These are phyloP conservation scores for Pristionchus pacificus DNA, from an alignment of 1,140 invertebrate species.

Conservation along the genomic window DNA sequence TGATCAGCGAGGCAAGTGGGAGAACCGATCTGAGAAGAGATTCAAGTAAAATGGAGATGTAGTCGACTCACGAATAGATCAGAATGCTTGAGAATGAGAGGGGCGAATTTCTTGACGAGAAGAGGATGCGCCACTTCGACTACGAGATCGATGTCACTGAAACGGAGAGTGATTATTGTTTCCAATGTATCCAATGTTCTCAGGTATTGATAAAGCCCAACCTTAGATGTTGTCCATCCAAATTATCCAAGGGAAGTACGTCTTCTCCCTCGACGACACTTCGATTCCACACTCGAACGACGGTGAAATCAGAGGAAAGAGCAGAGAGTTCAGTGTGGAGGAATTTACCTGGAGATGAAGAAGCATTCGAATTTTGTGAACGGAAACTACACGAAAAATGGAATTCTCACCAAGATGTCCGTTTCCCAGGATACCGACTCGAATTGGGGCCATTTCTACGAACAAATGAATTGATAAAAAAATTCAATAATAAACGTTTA, in stretches of 20 bases:
- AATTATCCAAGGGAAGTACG: constrained; percentile 56
- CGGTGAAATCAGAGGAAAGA: constrained; percentile 52
- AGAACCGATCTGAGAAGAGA: constrained; percentile 61
- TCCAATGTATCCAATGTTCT: background rate
- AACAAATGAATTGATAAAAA: constrained; percentile 2
- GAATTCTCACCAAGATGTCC: constrained; percentile 61
- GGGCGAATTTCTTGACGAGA: constrained; percentile 62
- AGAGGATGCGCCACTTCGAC: constrained; percentile 67
- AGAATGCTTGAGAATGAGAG: constrained; percentile 59
- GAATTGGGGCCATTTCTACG: constrained; percentile 24
- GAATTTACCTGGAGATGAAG: constrained; percentile 61
- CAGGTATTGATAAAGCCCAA: background rate
- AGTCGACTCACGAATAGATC: constrained; percentile 61
- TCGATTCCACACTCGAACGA: constrained; percentile 65
- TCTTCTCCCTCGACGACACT: constrained; percentile 56
- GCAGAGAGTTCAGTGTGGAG: constrained; percentile 58
- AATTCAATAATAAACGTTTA: constrained; percentile 10
- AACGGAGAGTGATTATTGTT: background rate
- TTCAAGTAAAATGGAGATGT: background rate
- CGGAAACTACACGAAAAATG: constrained; percentile 29
- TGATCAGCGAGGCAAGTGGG: constrained; percentile 64
- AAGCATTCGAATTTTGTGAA: no score
- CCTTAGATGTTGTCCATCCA: background rate
- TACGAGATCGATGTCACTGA: constrained; percentile 63
- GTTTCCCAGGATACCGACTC: constrained; percentile 63